A percentile compares a stretch with the other conserved stretches of the same genome.
Conservation (phyloP, 2,888 invertebrate genomes). For the Lithodes maja region DNA sequence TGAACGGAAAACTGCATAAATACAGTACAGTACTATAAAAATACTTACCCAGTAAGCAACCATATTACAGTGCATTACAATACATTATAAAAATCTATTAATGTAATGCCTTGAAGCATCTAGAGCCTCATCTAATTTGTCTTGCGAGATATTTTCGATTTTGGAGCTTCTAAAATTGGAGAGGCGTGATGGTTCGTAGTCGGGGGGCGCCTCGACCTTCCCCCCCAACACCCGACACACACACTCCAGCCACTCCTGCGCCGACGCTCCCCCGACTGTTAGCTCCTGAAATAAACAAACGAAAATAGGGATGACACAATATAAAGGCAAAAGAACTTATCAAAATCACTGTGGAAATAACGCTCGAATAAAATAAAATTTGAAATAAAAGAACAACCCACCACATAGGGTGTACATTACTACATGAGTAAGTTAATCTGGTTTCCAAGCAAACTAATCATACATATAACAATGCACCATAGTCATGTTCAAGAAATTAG, state of each 20-base stretch:
- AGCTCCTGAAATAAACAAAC: neutral
- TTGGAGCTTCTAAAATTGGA: constrained; percentile 15
- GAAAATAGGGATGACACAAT: neutral
- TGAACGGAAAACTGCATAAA: neutral
- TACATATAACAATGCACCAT: too few relatives aligned
- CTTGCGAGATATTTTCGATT: neutral
- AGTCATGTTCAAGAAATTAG: too few relatives aligned
- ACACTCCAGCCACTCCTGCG: constrained; percentile 19
- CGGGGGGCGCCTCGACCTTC: constrained; percentile 8
- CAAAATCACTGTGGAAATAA: too few relatives aligned
- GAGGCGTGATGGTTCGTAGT: constrained; percentile 1
- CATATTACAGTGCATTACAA: neutral
- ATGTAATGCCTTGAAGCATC: constrained; percentile 23
- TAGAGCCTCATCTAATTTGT: constrained; percentile 14
- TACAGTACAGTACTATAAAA: neutral
- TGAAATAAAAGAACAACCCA: neutral
- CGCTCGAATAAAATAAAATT: too few relatives aligned
- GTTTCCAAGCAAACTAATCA: too few relatives aligned
- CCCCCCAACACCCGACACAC: constrained; percentile 18
- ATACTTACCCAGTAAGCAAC: neutral
- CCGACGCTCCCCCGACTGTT: constrained; percentile 15
- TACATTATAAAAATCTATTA: neutral
- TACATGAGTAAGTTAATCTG: too few relatives aligned
- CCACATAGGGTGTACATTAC: neutral
- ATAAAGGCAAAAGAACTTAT: neutral